Evolutionary conservation across 2,113 vertebrate species (phyloP), one percentile per base, ranked within the genome.

Genomic region (Microtus oregoni): DNA sequence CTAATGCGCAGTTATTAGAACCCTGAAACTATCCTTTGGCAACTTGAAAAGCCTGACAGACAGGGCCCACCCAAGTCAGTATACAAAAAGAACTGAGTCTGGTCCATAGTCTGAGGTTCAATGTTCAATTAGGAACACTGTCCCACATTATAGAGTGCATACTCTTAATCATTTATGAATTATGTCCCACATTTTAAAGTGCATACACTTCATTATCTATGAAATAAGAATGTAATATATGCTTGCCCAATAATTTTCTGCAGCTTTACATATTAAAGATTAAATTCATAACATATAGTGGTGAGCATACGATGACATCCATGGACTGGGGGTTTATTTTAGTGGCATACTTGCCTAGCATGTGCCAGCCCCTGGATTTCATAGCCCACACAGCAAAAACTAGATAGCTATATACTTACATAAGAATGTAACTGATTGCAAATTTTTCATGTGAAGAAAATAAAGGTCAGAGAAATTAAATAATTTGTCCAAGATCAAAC

Each of bases 191-290:
- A 91, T 93, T 81, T 67, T 47, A 81, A 97, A 85, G 58, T 55
- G 41, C 38, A 94, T 47, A 76, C 55, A 61, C 50, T 67, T 81
- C 10, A 86, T 89, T 75, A 89, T 44, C 28, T 70, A 73, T 38
- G 47, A 81, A 30, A 89, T 61, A 77, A 81, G 77, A 94, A 67
- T 87, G 4, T 38, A n/a, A 78, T 38, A 77, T 86, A 44, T n/a
- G 38, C 30, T 55, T 92, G 58, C 44, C 47, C 17, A 61, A 70
- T 38, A 72, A 52, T 87, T 92, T 58, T 61, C 63, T 58, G 20
- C 70, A 77, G 85, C 86, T 91, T 81, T 30, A 91, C 61, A 19
- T 77, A 58, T 95, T 94, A 81, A 86, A 89, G 22, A 52, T 85
- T 55, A 13, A 6, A 0, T 73, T n/a, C 15, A 67, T 67, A 30